Base-by-base conservation (phyloP, 2,113 vertebrate species). In the Syngnathus floridae region DNA sequence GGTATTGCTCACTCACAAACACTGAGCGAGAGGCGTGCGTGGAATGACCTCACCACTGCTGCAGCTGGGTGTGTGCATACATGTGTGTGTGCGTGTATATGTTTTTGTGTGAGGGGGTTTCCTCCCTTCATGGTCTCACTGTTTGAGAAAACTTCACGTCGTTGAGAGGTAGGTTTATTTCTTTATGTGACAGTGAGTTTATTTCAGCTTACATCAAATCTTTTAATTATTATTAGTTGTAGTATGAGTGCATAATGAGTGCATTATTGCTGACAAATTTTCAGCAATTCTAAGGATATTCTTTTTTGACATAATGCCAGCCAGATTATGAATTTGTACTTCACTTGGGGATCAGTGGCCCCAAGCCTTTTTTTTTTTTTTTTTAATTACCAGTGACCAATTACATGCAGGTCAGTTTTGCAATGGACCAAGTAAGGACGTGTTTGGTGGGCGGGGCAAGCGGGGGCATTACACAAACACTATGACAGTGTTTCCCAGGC, bases 1-100 rank as follows among this genome's bases (percentile, higher is more conserved):
- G 95, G 97, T 98, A 59, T 56, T 43, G 45, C 73, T 51, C 55
- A n/a, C 37, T 66, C 48, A 48, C 65, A 45, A 45, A 52, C 54
- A 67, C 74, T 40, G 16, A 14, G 35, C 10, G 31, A 65, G 61
- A 81, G 78, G 83, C 78, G 80, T 69, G 83, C 85, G 79, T 74
- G 11, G 22, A 26, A 82, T 86, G 81, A 88, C 75, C 64, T 88
- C 86, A 86, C 55, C 73, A 1, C 75, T 71, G 79, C 75, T 76
- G 81, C 85, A 84, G 80, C 85, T 80, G 74, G 75, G 66, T 57
- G 64, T 57, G 57, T 60, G 68, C 49, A 55, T 54, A 38, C 62
- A 22, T 66, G 63, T 63, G 58, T 67, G 52, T 57, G 62, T 66
- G 58, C 56, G 58, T 48, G 62, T 62, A 46, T 65, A 21, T 59